A percentile compares a stretch with the other conserved stretches of the same genome.
phyloP scores from a whole-genome alignment of 2,113 vertebrate genomes.

The Hippopotamus amphibius region DNA sequence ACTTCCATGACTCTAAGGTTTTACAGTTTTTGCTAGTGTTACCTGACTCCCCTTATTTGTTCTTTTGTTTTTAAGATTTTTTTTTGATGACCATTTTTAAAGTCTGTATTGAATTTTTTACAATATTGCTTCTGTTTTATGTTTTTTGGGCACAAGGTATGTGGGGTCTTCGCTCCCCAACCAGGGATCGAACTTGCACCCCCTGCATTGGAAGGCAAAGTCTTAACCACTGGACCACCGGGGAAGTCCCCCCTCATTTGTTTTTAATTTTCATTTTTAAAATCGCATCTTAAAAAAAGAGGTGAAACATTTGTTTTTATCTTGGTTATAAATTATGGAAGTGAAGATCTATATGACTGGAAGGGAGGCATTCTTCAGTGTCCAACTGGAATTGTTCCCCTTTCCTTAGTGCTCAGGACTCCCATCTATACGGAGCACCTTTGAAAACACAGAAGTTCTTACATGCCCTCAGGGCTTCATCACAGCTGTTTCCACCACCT shows the following conservation, averaged over 20 bases:
- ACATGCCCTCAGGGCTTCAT: not conserved
- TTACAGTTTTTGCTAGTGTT: not conserved
- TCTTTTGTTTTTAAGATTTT: not conserved
- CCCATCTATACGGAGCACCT: not conserved
- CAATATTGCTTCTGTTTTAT: too few relatives aligned
- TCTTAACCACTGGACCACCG: too few relatives aligned
- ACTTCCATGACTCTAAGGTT: not conserved
- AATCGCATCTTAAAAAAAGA: conserved; percentile 24
- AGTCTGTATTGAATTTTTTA: too few relatives aligned
- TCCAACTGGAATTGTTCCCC: accelerated
- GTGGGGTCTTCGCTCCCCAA: too few relatives aligned
- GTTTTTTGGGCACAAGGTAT: too few relatives aligned
- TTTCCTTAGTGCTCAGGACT: not conserved
- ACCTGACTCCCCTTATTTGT: not conserved
- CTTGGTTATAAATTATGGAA: not conserved
- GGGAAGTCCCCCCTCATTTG: not conserved
- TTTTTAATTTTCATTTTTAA: not conserved
- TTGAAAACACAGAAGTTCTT: not conserved
- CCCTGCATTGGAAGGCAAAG: too few relatives aligned
- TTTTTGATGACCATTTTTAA: too few relatives aligned
- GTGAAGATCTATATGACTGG: not conserved
- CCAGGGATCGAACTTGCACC: too few relatives aligned
- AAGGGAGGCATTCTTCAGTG: not conserved
- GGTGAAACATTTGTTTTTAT: not conserved
- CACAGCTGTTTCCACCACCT: not conserved